A percentile compares a stretch with the other conserved stretches of the same genome.
These are phyloP conservation scores for Dinomys branickii DNA, from an alignment of 2,113 vertebrate species.

Conservation along the genomic window DNA sequence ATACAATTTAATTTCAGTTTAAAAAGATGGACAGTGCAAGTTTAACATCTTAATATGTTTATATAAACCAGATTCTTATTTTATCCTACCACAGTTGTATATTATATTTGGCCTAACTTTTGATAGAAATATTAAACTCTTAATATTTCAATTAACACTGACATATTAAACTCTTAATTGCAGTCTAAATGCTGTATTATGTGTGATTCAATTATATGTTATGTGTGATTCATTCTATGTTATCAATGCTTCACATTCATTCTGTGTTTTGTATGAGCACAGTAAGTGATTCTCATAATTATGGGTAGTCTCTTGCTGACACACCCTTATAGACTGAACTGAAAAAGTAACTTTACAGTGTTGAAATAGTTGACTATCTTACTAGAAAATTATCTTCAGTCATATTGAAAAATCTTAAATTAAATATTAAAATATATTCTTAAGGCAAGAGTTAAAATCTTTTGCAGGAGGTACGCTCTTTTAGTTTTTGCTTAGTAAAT, in stretches of 20 bases:
- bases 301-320: not conserved
- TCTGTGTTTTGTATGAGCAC: not conserved
- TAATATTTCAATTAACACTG: not conserved
- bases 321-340: not conserved
- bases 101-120: not conserved
- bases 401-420: not conserved
- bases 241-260: not conserved
- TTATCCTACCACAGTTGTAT: not conserved
- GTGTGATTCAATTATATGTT: not conserved
- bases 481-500: conserved; percentile 32
- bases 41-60: not conserved
- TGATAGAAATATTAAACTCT: not conserved
- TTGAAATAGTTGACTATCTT: not conserved
- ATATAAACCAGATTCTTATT: not conserved
- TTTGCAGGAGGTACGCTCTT: not conserved
- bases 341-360: not conserved
- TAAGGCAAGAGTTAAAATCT: not conserved
- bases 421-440: not conserved
- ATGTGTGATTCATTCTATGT: not conserved
- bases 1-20: not conserved
- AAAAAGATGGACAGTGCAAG: not conserved
- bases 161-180: not conserved
- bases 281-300: not conserved
- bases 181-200: not conserved
- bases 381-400: not conserved